Conservation (phyloP, 2,113 vertebrate species). For the zebrafish (Danio rerio) region GRCz12tu NC_133181.1:34717001-34717500, state of each 20-base stretch:
- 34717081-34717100: slow-evolving; percentile 65
- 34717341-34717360: slow-evolving; percentile 40
- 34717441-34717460: neutral
- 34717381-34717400: slow-evolving; percentile 17
- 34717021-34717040: slow-evolving; percentile 61
- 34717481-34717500: too few relatives aligned
- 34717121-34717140: slow-evolving; percentile 76
- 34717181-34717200: slow-evolving; percentile 66
- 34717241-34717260: slow-evolving; percentile 68
- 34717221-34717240: slow-evolving; percentile 67
- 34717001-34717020: slow-evolving; percentile 55
- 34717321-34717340: slow-evolving; percentile 25
- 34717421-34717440: neutral
- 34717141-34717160: slow-evolving; percentile 74
- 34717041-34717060: slow-evolving; percentile 64
- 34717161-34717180: slow-evolving; percentile 80
- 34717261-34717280: slow-evolving; percentile 52
- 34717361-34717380: neutral
- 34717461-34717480: neutral
- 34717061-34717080: slow-evolving; percentile 71
- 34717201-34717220: slow-evolving; percentile 61
- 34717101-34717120: slow-evolving; percentile 70
- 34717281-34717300: slow-evolving; percentile 47
- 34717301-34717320: slow-evolving; percentile 39
- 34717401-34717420: neutral